phyloP scores from a whole-genome alignment of 92 coral and sea anemone species.

The Montipora capitata region DNA sequence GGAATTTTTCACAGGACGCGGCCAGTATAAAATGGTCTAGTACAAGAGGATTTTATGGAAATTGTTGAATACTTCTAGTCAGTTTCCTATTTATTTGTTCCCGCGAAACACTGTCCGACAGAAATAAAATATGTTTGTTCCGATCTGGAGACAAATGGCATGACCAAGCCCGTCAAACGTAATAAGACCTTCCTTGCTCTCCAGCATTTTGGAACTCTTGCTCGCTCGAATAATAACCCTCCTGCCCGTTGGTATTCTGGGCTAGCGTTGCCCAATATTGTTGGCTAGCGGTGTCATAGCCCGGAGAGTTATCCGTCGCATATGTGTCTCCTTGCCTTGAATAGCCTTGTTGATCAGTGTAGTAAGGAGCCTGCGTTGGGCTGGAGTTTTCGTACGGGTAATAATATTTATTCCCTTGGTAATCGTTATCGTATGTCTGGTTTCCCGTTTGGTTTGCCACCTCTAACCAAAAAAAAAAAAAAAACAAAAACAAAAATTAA shows the following conservation, averaged over 20 bases:
- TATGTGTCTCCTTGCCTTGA: slow-evolving; percentile 10
- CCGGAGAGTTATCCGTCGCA: background rate
- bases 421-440: slow-evolving; percentile 24
- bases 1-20: background rate
- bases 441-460: slow-evolving; percentile 7
- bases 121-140: no score
- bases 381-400: background rate
- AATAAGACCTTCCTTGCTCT: slow-evolving; percentile 31
- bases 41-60: background rate
- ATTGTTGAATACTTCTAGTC: background rate
- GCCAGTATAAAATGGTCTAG: background rate
- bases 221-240: slow-evolving; percentile 26
- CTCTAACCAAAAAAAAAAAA: slow-evolving; percentile 5
- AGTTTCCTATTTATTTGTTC: background rate
- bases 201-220: slow-evolving; percentile 43
- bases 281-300: slow-evolving; percentile 14
- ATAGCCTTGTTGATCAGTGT: slow-evolving; percentile 12
- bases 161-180: background rate
- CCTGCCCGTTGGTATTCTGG: slow-evolving; percentile 14
- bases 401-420: slow-evolving; percentile 22
- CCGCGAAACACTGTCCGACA: background rate
- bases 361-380: slow-evolving; percentile 13
- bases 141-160: background rate
- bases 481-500: no score
- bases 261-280: slow-evolving; percentile 33